phyloP scores from a whole-genome alignment of 2,888 invertebrate genomes.

The Cotesia congregata region DNA sequence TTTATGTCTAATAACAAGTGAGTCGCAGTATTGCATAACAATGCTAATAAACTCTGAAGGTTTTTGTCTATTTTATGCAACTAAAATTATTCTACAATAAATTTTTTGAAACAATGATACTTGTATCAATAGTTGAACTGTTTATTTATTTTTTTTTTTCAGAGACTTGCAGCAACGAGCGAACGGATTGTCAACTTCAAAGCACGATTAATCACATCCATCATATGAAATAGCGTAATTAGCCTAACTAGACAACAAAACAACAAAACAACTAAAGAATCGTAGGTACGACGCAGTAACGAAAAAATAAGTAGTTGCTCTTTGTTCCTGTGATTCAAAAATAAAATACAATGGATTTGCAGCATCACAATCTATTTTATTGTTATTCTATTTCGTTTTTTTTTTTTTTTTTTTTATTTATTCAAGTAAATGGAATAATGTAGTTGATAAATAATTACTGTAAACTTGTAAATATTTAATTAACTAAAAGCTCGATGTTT shows the following conservation, averaged over 20 bases:
- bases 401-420: constrained; percentile 23
- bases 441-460: neutral
- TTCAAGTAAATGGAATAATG: neutral
- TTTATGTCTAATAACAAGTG: too few relatives aligned
- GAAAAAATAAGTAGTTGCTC: constrained; percentile 56
- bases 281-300: constrained; percentile 61
- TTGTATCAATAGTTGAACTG: neutral
- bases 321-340: constrained; percentile 64
- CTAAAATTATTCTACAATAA: neutral
- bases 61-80: neutral
- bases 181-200: constrained; percentile 94
- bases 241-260: constrained; percentile 28
- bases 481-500: neutral
- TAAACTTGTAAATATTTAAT: neutral
- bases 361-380: constrained; percentile 20
- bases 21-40: too few relatives aligned
- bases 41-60: too few relatives aligned
- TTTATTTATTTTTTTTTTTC: constrained; percentile 43
- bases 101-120: neutral
- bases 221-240: constrained; percentile 76
- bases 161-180: constrained; percentile 89
- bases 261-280: constrained; percentile 44
- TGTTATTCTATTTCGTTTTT: constrained; percentile 34
- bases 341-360: neutral
- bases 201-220: constrained; percentile 90